Evolutionary conservation across 2,888 invertebrate genomes (phyloP).

Genomic region (Xanthostigma xanthostigma): DNA sequence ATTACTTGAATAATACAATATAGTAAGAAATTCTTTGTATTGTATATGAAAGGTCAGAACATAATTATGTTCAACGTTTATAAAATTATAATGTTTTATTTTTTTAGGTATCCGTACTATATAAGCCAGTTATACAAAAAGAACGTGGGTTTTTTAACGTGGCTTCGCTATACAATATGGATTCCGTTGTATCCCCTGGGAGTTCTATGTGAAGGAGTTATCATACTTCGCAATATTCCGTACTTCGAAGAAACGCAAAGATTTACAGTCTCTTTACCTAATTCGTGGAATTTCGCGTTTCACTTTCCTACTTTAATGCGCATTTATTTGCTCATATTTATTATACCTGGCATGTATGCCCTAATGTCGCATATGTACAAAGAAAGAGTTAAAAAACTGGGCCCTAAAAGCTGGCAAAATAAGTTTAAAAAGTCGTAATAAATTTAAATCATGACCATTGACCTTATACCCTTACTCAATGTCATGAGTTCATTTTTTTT

Average conservation of each 20-base stretch:
- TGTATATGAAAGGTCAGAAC: too few species aligned
- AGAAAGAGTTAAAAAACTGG: slow-evolving; percentile 52
- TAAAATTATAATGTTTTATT: slow-evolving; percentile 16
- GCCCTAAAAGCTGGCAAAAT: slow-evolving; percentile 26
- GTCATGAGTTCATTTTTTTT: too few species aligned
- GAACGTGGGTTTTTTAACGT: slow-evolving; percentile 62
- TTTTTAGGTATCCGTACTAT: slow-evolving; percentile 80
- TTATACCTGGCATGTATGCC: slow-evolving; percentile 60
- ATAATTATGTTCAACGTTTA: neutral
- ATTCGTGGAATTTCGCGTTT: slow-evolving; percentile 72
- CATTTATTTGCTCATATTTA: slow-evolving; percentile 57
- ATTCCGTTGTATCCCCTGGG: slow-evolving; percentile 86
- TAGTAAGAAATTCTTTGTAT: too few species aligned
- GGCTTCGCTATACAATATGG: slow-evolving; percentile 90
- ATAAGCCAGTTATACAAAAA: slow-evolving; percentile 63
- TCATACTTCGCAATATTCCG: slow-evolving; percentile 70
- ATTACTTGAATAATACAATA: too few species aligned
- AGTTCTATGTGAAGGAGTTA: slow-evolving; percentile 70
- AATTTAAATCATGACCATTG: too few species aligned
- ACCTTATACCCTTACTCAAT: too few species aligned
- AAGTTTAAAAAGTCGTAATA: neutral
- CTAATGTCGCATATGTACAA: slow-evolving; percentile 77
- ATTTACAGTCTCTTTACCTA: slow-evolving; percentile 66
- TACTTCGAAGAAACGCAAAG: slow-evolving; percentile 73
- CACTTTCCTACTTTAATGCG: slow-evolving; percentile 69